phyloP scores from a whole-genome alignment of 1,140 invertebrate genomes.

The Caenorhabditis tropicalis region DNA sequence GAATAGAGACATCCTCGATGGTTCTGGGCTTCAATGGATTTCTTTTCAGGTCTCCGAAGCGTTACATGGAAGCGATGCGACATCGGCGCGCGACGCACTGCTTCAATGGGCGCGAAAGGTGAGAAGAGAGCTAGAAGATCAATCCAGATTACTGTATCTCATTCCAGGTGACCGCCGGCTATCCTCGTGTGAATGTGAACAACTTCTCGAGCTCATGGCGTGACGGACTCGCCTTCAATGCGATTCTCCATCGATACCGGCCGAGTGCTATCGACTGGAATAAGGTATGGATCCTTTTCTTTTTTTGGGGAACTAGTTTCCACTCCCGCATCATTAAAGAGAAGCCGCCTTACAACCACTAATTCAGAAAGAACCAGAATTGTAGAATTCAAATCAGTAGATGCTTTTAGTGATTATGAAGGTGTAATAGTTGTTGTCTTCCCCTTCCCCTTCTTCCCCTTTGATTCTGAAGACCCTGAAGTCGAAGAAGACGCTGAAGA shows the following conservation, averaged over 20 bases:
- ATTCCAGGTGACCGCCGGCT: conserved; percentile 81
- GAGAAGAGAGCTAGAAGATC: not conserved
- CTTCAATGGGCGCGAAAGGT: conserved; percentile 88
- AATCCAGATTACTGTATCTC: not conserved
- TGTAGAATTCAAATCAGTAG: not conserved
- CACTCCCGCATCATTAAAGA: too few relatives aligned
- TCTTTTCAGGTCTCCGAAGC: conserved; percentile 92
- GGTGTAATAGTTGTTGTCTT: conserved; percentile 29
- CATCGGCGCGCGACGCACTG: conserved; percentile 91
- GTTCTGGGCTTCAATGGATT: too few relatives aligned
- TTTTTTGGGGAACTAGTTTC: not conserved
- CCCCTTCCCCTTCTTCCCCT: not conserved
- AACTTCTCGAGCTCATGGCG: conserved; percentile 97
- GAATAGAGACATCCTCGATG: not conserved
- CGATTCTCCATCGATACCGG: conserved; percentile 91
- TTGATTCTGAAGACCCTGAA: too few relatives aligned
- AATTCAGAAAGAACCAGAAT: conserved; percentile 30
- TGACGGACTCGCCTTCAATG: conserved; percentile 97
- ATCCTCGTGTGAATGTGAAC: conserved; percentile 90
- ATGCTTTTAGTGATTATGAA: not conserved
- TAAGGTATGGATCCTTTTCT: conserved; percentile 56
- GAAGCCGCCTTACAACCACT: too few relatives aligned
- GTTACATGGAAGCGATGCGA: conserved; percentile 82
- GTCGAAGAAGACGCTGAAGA: too few relatives aligned
- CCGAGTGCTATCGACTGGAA: conserved; percentile 70